These are phyloP conservation scores for Drosophila peninsularis DNA, from an alignment of 2,888 invertebrate genomes.

Conservation along the genomic window DNA sequence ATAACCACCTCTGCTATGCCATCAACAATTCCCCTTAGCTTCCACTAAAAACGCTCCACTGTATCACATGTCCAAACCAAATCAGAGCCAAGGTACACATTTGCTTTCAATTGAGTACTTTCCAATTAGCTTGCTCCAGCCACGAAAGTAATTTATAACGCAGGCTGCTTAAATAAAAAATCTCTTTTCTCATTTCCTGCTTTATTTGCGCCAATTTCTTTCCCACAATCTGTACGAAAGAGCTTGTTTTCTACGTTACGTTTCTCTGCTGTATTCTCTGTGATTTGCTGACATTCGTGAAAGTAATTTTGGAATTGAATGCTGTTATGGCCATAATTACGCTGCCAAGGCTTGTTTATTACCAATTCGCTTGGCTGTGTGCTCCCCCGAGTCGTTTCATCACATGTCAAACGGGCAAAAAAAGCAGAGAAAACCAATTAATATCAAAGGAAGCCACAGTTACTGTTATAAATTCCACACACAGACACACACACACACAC, in stretches of 20 bases:
- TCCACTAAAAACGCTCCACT: background rate
- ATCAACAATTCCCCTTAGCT: background rate
- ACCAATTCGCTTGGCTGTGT: constrained; percentile 28
- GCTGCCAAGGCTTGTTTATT: constrained; percentile 34
- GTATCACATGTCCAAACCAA: too few species aligned
- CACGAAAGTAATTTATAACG: background rate
- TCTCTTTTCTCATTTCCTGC: constrained; percentile 5
- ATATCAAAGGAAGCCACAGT: constrained; percentile 46
- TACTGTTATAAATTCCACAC: constrained; percentile 54
- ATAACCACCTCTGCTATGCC: background rate
- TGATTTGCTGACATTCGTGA: constrained; percentile 1
- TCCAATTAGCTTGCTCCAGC: background rate
- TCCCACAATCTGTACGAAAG: background rate
- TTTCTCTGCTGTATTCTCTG: too few species aligned
- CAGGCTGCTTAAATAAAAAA: background rate
- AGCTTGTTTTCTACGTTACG: background rate
- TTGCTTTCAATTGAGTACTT: background rate
- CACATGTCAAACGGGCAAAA: constrained; percentile 31
- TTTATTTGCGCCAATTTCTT: background rate
- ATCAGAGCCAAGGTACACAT: background rate
- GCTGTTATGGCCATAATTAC: constrained; percentile 28
- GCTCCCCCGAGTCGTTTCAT: constrained; percentile 44
- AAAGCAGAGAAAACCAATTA: constrained; percentile 61
- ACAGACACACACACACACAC: constrained; percentile 5
- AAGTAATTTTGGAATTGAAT: constrained; percentile 24